Evolutionary conservation across 2,797 vertebrate species (phyloP), one percentile per base, ranked within the genome.

Genomic region (Cuniculus paca): DNA sequence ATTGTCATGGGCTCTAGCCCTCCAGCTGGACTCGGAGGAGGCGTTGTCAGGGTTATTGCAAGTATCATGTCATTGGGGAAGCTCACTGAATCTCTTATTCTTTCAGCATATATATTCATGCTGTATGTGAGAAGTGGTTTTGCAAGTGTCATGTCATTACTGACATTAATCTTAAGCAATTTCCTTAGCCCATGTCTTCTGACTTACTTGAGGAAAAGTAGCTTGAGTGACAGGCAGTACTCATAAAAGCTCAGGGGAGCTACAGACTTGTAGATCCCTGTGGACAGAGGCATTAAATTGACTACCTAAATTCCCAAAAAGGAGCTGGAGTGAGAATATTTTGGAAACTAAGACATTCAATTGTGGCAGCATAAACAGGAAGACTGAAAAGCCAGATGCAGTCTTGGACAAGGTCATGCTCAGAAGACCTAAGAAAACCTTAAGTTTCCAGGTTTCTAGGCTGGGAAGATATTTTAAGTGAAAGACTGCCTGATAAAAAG

Each of bases 21-120:
- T 52, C 50, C 2, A 52, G 50, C 50, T 52, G 50, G 50, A 52
- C 50, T 52, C 16, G 14, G 2, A 14, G 50, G 50, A 16, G 50
- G 50, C 50, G 16, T 6, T 19, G 52, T 54, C 52, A 54, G 52
- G 17, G 52, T 16, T 54, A 54, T 54, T 54, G 52, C 52, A 54
- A 54, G 52, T 54, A 17, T 54, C 52, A 54, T 54, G 17, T 17
- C 52, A 54, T 54, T 54, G 52, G 52, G 52, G 52, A 16, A 54
- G 52, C 31, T 65, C 0, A 0, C 17, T 50, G 54, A 7, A 1
- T 8, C 9, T 52, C 70, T 93, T 87, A 19, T 34, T 39, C 58
- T 87, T 60, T 42, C 13, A n/a, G 6, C 7, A 24, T 16, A 50
- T n/a, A 45, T 11, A 82, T 42, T 34, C 70, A 20, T 84, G 52